phyloP scores from a whole-genome alignment of 2,888 invertebrate species.

The Mechanitis mazaeus region DNA sequence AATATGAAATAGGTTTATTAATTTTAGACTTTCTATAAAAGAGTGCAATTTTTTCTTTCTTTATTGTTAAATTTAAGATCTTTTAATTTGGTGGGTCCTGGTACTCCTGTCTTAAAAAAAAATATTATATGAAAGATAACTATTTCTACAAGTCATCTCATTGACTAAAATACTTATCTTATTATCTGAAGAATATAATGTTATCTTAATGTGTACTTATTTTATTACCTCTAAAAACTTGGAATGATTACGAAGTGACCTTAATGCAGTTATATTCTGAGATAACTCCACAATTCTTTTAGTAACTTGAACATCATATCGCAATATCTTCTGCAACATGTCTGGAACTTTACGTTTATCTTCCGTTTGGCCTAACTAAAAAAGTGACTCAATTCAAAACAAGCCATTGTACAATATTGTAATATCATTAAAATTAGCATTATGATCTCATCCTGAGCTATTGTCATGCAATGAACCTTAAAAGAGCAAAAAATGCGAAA shows the following conservation, averaged over 20 bases:
- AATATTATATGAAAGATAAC: too few relatives aligned
- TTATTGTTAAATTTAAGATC: too few relatives aligned
- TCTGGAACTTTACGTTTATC: constrained; percentile 65
- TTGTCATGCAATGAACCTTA: background rate
- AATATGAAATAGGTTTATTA: too few relatives aligned
- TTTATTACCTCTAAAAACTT: constrained; percentile 73
- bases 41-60: too few relatives aligned
- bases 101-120: too few relatives aligned
- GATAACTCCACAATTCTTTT: constrained; percentile 70
- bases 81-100: too few relatives aligned
- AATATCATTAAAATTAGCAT: constrained; percentile 4
- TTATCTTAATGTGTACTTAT: background rate
- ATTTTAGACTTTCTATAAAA: too few relatives aligned
- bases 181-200: background rate
- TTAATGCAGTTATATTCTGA: constrained; percentile 63
- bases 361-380: constrained; percentile 46
- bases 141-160: too few relatives aligned
- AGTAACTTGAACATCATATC: constrained; percentile 70
- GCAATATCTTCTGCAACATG: constrained; percentile 66
- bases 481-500: background rate
- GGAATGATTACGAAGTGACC: constrained; percentile 73
- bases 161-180: background rate
- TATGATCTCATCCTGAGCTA: constrained; percentile 7
- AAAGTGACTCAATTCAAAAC: constrained; percentile 18
- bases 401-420: background rate